A percentile compares a stretch with the other conserved stretches of the same genome.
These are phyloP conservation scores for Petrocephalus schoutedeni DNA, from an alignment of 2,797 vertebrate species.

Conservation along the genomic window DNA sequence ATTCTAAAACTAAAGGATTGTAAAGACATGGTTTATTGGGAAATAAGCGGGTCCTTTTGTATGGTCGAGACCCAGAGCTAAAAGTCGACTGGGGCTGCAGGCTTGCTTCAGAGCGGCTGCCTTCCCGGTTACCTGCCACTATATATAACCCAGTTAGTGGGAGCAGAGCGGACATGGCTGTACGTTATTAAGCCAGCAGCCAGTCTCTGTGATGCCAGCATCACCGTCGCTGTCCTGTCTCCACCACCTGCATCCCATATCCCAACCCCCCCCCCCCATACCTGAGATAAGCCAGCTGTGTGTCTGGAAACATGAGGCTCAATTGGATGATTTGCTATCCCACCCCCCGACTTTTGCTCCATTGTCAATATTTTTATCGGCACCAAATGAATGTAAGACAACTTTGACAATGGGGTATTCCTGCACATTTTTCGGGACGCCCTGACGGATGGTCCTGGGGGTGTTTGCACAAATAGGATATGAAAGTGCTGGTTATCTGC, in stretches of 20 bases:
- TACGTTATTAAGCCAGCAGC: constrained; percentile 29
- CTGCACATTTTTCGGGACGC: constrained; percentile 42
- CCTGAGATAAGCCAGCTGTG: not conserved
- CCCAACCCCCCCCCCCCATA: not conserved
- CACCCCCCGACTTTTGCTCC: constrained; percentile 10
- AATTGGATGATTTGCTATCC: not conserved
- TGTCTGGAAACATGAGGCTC: not conserved
- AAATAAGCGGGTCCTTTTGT: not conserved
- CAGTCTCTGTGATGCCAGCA: constrained; percentile 29
- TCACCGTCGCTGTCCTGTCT: constrained; percentile 28
- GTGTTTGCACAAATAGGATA: constrained; percentile 50
- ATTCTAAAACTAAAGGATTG: not conserved
- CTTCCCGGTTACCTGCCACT: constrained; percentile 7
- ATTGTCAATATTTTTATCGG: constrained; percentile 38
- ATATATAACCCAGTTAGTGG: constrained; percentile 19
- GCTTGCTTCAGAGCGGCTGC: not conserved
- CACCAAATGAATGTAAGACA: constrained; percentile 43
- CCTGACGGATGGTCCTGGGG: constrained; percentile 44
- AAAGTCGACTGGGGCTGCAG: not conserved
- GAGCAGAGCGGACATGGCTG: constrained; percentile 26
- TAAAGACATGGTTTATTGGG: not conserved
- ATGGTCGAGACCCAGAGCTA: not conserved
- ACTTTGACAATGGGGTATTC: constrained; percentile 38
- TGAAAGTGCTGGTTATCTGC: constrained; percentile 47
- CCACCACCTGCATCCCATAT: not conserved